Evolutionary conservation across 2,888 invertebrate genomes (phyloP).

Genomic region (Amorpha juglandis): DNA sequence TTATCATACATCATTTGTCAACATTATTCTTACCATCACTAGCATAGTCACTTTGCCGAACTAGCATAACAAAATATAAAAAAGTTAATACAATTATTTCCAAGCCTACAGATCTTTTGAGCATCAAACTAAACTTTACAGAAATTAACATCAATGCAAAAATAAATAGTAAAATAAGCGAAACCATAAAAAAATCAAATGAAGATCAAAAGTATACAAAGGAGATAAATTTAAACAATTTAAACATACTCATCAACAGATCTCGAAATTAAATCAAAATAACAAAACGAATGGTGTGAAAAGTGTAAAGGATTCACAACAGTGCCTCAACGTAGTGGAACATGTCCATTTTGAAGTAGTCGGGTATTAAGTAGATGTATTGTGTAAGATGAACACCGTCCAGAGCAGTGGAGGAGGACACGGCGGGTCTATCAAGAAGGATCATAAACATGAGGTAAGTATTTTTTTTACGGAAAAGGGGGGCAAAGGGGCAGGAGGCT

Average conservation of each 20-base stretch:
- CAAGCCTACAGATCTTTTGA: too few species aligned
- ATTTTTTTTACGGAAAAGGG: too few species aligned
- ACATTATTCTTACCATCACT: too few species aligned
- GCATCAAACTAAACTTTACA: too few species aligned
- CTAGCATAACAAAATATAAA: too few species aligned
- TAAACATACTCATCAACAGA: background rate
- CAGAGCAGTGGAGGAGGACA: conserved; percentile 86
- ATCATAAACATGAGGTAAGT: conserved; percentile 84
- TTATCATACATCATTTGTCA: too few species aligned
- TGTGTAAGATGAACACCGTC: conserved; percentile 85
- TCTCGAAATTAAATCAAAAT: conserved; percentile 8
- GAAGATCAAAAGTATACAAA: too few species aligned
- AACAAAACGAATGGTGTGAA: conserved; percentile 52
- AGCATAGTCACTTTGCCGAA: too few species aligned
- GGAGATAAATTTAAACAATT: too few species aligned
- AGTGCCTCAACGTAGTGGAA: conserved; percentile 68
- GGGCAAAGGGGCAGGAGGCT: too few species aligned
- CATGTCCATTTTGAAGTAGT: conserved; percentile 67
- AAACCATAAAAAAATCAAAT: background rate
- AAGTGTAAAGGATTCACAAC: conserved; percentile 48
- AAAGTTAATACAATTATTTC: too few species aligned
- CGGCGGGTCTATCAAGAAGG: conserved; percentile 84
- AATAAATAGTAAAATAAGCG: background rate
- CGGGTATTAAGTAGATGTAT: conserved; percentile 34
- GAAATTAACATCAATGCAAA: background rate